Evolutionary conservation across 2,888 invertebrate genomes (phyloP).

Genomic region (Chaetogeoica ovagalla): DNA sequence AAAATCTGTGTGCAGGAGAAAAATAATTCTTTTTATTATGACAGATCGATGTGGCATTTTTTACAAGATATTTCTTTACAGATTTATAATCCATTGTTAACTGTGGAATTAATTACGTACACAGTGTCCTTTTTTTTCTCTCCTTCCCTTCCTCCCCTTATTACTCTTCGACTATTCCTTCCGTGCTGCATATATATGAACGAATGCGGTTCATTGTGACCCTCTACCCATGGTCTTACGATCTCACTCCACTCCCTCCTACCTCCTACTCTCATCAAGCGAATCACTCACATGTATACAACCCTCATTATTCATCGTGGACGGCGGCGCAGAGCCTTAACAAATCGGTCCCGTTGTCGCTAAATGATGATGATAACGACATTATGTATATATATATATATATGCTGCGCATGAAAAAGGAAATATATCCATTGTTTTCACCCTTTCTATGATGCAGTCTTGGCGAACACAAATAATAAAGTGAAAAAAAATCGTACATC

Average conservation of each 20-base stretch:
- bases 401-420: constrained; percentile 1
- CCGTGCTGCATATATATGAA: neutral
- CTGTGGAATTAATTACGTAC: constrained; percentile 38
- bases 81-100: constrained; percentile 51
- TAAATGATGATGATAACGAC: constrained; percentile 38
- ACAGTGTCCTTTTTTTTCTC: constrained; percentile 15
- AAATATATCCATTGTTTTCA: constrained; percentile 49
- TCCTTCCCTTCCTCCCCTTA: neutral
- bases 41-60: constrained; percentile 40
- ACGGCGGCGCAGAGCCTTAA: constrained; percentile 18
- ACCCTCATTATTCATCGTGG: constrained; percentile 16
- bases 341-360: constrained; percentile 48
- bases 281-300: neutral
- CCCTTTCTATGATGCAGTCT: constrained; percentile 13
- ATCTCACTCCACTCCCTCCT: neutral
- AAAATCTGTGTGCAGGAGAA: neutral
- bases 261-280: neutral
- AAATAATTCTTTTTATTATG: constrained; percentile 21
- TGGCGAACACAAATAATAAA: neutral
- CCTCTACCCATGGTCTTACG: neutral
- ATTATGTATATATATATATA: neutral
- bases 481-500: neutral
- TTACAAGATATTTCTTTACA: constrained; percentile 32
- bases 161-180: neutral
- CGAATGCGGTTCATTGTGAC: constrained; percentile 39